Evolutionary conservation across 2,797 vertebrate genomes (phyloP), one percentile per base, ranked within the genome.

Genomic region (Crax fasciolata): DNA sequence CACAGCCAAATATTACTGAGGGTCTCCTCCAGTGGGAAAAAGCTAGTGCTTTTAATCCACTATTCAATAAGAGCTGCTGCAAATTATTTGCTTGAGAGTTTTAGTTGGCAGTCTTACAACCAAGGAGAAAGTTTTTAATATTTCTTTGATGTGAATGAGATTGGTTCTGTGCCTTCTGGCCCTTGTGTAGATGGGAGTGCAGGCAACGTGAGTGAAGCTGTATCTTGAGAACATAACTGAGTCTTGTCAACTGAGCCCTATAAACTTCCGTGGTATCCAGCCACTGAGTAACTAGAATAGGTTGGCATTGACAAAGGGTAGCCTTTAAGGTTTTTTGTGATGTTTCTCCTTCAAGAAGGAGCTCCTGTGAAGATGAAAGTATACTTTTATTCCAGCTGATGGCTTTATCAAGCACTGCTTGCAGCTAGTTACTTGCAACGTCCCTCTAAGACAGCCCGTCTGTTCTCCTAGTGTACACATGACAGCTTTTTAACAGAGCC

Each of bases 11-110:
- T 11, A 3, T 74, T 23, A 43, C n/a, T 12, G 24, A 55, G 18
- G 25, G 43, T 43, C 62, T 84, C 44, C 38, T 83, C 41, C 61
- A 66, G 20, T 11, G 6, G 43, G 76, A 84, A 20, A 15, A 74
- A 54, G 8, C 9, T n/a, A 0, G 6, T 23, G 0, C 19, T 68
- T 24, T n/a, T 27, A 21, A 1, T 38, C 44, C 35, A 0, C 27
- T 7, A 3, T 3, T 28, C n/a, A 78, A 3, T 41, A 7, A 0
- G 41, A 19, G 28, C 43, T 91, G 48, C 58, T 76, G 55, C 59
- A 52, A 1, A 55, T 25, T 8, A 38, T 19, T 17, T 41, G 62
- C 35, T 30, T 8, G 20, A 27, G 62, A 35, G 70, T n/a, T 70
- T 4, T 11, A 23, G 17, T 24, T 27, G 23, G 23, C 20, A 16